Base-by-base conservation (phyloP, 2,888 invertebrate species). In the Steinernema hermaphroditum region DNA sequence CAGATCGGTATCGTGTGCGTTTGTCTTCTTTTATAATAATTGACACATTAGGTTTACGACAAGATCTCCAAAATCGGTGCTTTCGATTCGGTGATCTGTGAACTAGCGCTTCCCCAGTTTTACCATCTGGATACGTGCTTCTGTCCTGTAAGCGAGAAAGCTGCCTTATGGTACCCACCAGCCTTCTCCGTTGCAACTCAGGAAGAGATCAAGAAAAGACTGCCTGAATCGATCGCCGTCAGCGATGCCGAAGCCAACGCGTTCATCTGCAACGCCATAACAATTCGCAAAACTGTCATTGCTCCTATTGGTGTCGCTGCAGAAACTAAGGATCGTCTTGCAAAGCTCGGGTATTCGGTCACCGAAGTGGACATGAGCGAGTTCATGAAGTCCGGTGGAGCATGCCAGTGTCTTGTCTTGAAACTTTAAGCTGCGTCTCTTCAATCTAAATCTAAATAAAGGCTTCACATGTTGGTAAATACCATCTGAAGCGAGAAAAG, bases 301-400 rank as follows among this genome's bases (percentile, higher is more conserved):
- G 82, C 85, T n/a, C 86, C 86, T 6, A 79, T 80, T 22, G 86
- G 86, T 34, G 80, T 84, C 8, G 72, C 74, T 12, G 41, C 75
- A 9, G 62, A 74, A 34, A 84, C 83, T 0, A 70, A 71, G 8
- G 72, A 77, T 6, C 77, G 76, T 22, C 76, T 86, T 43, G 43
- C 72, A 46, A 44, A 70, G 12, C 74, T 80, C 1, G 86, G 87
- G 57, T 87, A 80, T 74, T 68, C 70, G 4, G 82, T 84, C 19
- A 75, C 75, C 4, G 83, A 86, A 72, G 78, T 84, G 9, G 84
- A 85, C 72, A 83, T 86, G 86, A 82, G 82, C 73, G 86, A 86
- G 72, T 86, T 86, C 74, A 83, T 86, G 83, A 86, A 86, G 77
- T 81, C 83, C 71, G 86, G 86, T 29, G 86, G 86, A 34, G 86